These are phyloP conservation scores for Dromaius novaehollandiae DNA, from an alignment of 2,113 vertebrate genomes.

Conservation along the genomic window DNA sequence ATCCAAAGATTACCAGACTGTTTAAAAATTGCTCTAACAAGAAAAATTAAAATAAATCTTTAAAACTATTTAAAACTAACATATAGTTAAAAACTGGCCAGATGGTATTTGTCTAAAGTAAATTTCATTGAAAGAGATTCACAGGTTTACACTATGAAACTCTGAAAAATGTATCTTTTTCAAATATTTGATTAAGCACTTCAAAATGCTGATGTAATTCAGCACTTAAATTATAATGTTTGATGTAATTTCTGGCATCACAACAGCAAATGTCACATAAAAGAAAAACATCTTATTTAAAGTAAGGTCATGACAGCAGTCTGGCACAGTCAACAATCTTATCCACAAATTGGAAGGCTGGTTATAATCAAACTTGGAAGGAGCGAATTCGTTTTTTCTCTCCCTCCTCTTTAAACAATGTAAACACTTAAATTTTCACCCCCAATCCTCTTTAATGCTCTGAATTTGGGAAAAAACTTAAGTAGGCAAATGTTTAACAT, in stretches of 20 bases:
- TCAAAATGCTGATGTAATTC: conserved; percentile 69
- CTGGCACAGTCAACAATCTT: conserved; percentile 61
- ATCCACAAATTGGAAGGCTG: conserved; percentile 62
- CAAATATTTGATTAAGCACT: conserved; percentile 72
- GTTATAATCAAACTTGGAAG: conserved; percentile 59
- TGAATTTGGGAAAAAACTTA: neutral
- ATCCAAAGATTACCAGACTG: neutral
- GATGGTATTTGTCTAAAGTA: conserved; percentile 33
- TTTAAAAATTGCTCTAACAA: conserved; percentile 36
- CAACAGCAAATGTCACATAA: conserved; percentile 67
- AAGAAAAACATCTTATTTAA: conserved; percentile 75
- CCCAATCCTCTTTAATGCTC: neutral
- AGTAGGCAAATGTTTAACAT: neutral
- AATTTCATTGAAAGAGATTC: conserved; percentile 37
- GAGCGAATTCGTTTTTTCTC: neutral
- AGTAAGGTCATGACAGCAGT: conserved; percentile 72
- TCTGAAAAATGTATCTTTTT: conserved; percentile 60
- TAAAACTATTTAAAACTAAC: conserved; percentile 24
- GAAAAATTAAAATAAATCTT: neutral
- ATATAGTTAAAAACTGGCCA: neutral
- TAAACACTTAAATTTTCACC: conserved; percentile 51
- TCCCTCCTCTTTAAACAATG: conserved; percentile 35
- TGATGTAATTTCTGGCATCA: conserved; percentile 76
- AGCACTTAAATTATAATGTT: conserved; percentile 60
- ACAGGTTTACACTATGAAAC: conserved; percentile 41